phyloP scores from a whole-genome alignment of 2,888 invertebrate genomes.

The Acronicta leporina region DNA sequence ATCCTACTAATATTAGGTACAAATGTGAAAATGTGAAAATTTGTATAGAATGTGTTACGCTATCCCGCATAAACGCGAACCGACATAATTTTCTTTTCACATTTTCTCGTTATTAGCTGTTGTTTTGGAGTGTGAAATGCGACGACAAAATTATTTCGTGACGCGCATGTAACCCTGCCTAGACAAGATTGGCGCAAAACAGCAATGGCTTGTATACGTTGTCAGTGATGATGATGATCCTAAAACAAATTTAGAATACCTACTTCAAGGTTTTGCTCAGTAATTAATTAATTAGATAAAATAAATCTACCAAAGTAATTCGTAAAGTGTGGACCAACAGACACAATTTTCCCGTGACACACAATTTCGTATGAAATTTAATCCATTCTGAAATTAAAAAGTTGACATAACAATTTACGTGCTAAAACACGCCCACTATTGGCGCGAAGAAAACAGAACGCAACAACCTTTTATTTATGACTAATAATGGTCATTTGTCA shows the following conservation, averaged over 20 bases:
- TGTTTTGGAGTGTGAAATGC: no score
- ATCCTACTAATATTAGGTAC: no score
- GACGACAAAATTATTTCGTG: no score
- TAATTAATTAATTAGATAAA: conserved; percentile 12
- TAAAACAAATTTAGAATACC: background rate
- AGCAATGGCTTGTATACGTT: no score
- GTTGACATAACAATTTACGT: conserved; percentile 35
- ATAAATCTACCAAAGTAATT: conserved; percentile 15
- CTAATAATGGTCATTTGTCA: conserved; percentile 70
- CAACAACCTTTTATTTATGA: conserved; percentile 67
- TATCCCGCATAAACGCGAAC: no score
- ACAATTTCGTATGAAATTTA: conserved; percentile 27
- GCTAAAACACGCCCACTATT: conserved; percentile 55
- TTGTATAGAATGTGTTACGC: no score
- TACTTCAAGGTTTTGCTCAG: conserved; percentile 5
- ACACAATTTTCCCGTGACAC: conserved; percentile 4
- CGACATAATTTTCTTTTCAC: no score
- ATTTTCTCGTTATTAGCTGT: no score
- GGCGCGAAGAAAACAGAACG: conserved; percentile 61
- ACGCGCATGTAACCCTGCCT: no score
- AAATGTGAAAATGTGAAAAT: no score
- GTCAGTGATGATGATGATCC: no score
- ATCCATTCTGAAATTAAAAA: conserved; percentile 35
- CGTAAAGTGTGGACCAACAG: conserved; percentile 5
- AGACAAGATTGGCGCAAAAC: no score